Percentiles rank a stretch among this genome's conserved stretches.
phyloP scores from a whole-genome alignment of 2,113 vertebrate genomes.

The Thalassarche chlororhynchos region DNA sequence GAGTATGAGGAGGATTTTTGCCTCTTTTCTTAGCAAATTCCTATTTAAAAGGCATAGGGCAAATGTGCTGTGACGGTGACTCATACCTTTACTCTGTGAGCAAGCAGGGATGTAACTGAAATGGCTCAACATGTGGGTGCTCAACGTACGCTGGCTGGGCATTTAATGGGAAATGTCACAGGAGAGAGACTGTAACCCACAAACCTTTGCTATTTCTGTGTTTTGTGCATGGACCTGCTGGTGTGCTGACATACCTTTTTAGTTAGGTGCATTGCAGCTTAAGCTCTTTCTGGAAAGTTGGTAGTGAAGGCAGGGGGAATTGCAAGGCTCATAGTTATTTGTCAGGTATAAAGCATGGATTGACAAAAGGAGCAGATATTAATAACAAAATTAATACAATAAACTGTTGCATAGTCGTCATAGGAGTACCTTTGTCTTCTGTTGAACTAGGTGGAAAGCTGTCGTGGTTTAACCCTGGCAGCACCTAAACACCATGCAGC shows the following conservation, averaged over 20 bases:
- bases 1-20: background rate
- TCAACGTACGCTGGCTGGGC: background rate
- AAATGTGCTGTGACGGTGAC: background rate
- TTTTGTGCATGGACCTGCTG: background rate
- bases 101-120: background rate
- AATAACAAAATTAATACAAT: background rate
- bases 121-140: background rate
- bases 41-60: background rate
- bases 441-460: background rate
- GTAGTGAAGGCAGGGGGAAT: background rate
- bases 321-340: background rate
- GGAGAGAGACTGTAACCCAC: background rate
- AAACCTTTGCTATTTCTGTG: background rate
- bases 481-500: too few relatives aligned
- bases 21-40: background rate
- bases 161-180: background rate
- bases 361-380: background rate
- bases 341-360: background rate
- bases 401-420: background rate
- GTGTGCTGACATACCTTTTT: background rate
- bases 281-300: background rate
- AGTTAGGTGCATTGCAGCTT: background rate
- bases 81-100: background rate
- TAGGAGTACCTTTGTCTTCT: background rate
- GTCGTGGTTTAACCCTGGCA: too few relatives aligned